A percentile compares a stretch with the other conserved stretches of the same genome.
Evolutionary conservation across 2,113 vertebrate genomes (phyloP).

Genomic region (Patagioenas fasciata): DNA sequence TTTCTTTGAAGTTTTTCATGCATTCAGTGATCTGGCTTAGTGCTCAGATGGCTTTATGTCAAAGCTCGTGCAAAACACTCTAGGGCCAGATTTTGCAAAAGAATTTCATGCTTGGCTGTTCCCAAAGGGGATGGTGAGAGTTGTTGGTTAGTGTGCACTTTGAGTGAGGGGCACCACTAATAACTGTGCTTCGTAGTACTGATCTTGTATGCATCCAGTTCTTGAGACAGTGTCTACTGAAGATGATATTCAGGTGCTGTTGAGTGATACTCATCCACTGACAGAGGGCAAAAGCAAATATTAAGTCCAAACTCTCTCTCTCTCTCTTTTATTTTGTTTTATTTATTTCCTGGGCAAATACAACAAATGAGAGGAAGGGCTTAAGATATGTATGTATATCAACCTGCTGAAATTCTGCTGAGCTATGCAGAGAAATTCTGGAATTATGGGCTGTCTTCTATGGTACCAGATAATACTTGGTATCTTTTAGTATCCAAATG

Average conservation of each 20-base stretch:
- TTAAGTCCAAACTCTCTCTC: background rate
- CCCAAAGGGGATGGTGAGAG: background rate
- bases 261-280: background rate
- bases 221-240: background rate
- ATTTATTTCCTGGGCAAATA: background rate
- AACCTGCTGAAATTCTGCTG: background rate
- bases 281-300: background rate
- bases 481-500: background rate
- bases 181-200: background rate
- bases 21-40: background rate
- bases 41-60: background rate
- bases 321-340: background rate
- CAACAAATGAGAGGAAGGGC: background rate
- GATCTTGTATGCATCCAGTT: background rate
- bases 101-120: fast-evolving
- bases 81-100: background rate
- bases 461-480: background rate
- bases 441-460: background rate
- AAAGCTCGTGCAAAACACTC: background rate
- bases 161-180: background rate
- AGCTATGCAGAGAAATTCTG: background rate
- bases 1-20: background rate
- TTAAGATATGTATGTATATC: background rate
- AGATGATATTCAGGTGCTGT: background rate
- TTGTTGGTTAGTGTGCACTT: background rate